Evolutionary conservation across 2,888 invertebrate species (phyloP), one percentile per base, ranked within the genome.

Genomic region (Tipula helvola): DNA sequence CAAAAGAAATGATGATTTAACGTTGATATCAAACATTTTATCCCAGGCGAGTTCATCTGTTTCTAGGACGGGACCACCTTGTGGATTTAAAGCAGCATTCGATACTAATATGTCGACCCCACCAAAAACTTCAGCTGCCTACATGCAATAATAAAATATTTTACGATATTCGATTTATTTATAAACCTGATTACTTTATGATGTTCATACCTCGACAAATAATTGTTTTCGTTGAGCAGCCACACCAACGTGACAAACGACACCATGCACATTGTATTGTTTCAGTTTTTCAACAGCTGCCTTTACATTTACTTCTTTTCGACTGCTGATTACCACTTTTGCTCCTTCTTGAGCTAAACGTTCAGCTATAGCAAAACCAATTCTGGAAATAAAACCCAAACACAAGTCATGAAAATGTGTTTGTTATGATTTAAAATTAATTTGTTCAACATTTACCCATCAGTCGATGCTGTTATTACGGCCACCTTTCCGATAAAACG

Each of bases 1-100:
- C 86, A 99, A 90, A 88, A 98, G 91, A 93, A 95, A 98, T 0
- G 97, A 94, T 87, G 96, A 93, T 92, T 98, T 99, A 0, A 99
- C 97, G 92, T 99, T 99, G 0, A 96, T 93, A 88, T 99, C 98
- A 92, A 99, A 98, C 90, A 98, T 97, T 94, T 98, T 98, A 90
- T 98, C 98, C 98, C 98, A 99, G 0, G 94, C 93, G 84, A 93
- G 92, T 92, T 98, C 98, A n/a, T 95, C 93, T 87, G 95, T 95
- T 89, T 97, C 96, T 86, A 98, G 91, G 87, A 97, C 94, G 84
- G 95, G 93, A 42, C 96, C 96, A 88, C 96, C 95, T 39, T 93
- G 92, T 36, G 99, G 98, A 92, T 98, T 99, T 0, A 95, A 96
- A 18, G 96, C 98, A 87, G 98, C 99, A 93, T 99, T 99, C 8